These are phyloP conservation scores for Chydorus sphaericus DNA, from an alignment of 2,888 invertebrate genomes.

Conservation along the genomic window DNA sequence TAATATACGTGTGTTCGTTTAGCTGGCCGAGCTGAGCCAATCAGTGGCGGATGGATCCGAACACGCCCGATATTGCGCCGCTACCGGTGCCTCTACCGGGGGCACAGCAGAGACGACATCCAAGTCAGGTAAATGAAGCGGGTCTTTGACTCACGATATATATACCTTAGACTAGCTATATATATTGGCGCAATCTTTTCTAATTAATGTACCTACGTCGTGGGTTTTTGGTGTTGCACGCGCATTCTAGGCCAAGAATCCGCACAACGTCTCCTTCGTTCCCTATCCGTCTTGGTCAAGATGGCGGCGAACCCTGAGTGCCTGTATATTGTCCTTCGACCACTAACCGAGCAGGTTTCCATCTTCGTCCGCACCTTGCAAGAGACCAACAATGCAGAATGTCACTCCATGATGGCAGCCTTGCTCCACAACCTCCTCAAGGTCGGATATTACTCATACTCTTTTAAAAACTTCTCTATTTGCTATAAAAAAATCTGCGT, in stretches of 20 bases:
- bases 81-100: not conserved
- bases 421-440: slow-evolving; percentile 34
- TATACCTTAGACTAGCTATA: too few relatives aligned
- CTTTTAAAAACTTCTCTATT: too few relatives aligned
- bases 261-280: slow-evolving; percentile 30
- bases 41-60: not conserved
- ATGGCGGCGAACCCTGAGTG: slow-evolving; percentile 42
- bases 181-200: too few relatives aligned
- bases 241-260: slow-evolving; percentile 13
- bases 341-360: slow-evolving; percentile 30
- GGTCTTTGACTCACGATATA: too few relatives aligned
- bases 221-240: too few relatives aligned
- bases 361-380: slow-evolving; percentile 31
- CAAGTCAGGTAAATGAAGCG: too few relatives aligned
- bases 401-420: slow-evolving; percentile 32
- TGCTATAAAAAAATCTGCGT: too few relatives aligned
- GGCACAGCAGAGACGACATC: too few relatives aligned
- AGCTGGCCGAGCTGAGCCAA: not conserved
- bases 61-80: not conserved
- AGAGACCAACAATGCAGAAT: slow-evolving; percentile 28
- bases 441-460: too few relatives aligned
- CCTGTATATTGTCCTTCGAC: slow-evolving; percentile 35
- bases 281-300: slow-evolving; percentile 36
- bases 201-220: too few relatives aligned
- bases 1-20: too few relatives aligned